Evolutionary conservation across 2,797 vertebrate genomes (phyloP).

Genomic region (Cottoperca gobio): DNA sequence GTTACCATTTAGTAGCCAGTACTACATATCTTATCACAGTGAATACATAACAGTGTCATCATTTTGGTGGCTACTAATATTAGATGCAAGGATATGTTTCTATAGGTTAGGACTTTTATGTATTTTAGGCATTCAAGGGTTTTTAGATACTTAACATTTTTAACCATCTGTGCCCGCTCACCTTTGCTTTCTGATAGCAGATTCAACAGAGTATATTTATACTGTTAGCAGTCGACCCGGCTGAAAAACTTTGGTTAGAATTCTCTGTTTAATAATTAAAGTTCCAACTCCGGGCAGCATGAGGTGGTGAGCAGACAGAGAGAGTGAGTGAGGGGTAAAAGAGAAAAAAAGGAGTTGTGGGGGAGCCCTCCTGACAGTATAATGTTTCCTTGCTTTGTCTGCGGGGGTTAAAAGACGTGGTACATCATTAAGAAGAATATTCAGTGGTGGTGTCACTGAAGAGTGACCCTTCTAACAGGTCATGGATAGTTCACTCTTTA

Average conservation of each 20-base stretch:
- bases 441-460: constrained; percentile 71
- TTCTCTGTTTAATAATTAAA: constrained; percentile 79
- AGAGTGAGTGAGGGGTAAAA: neutral
- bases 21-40: neutral
- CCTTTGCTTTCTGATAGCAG: constrained; percentile 20
- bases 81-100: neutral
- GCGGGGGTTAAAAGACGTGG: constrained; percentile 73
- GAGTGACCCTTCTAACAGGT: constrained; percentile 75
- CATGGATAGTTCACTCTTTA: constrained; percentile 79
- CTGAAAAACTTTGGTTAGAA: constrained; percentile 62
- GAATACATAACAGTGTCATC: neutral
- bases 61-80: neutral
- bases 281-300: constrained; percentile 57
- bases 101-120: neutral
- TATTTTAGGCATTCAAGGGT: neutral
- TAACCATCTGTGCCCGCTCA: constrained; percentile 1
- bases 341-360: constrained; percentile 14
- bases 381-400: constrained; percentile 77
- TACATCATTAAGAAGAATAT: constrained; percentile 81
- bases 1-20: neutral
- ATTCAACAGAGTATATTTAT: constrained; percentile 31
- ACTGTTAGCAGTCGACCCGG: constrained; percentile 29
- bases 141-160: neutral
- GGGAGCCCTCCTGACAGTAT: constrained; percentile 57
- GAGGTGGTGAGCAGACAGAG: constrained; percentile 47